Evolutionary conservation across 2,113 vertebrate species (phyloP), one percentile per base, ranked within the genome.

Genomic region (Cephalopholis sonnerati): DNA sequence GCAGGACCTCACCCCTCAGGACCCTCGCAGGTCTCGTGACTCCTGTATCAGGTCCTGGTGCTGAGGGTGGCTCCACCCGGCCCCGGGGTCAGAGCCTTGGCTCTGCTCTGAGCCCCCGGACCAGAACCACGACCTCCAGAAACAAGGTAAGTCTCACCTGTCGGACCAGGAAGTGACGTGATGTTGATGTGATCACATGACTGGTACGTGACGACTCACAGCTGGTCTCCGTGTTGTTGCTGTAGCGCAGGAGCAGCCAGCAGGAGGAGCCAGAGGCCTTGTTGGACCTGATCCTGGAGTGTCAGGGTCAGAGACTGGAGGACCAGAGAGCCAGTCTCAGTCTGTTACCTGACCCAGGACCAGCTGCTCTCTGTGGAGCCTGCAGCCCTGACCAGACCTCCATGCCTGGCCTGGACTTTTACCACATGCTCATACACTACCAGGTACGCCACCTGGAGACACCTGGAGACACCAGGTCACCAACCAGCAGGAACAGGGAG

Each of bases 261-360:
- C 86, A 87, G 70, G 84, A 70, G 59, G 91, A 89, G 29, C 68
- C 79, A 2, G 91, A 92, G 54, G 84, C 74, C 36, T 39, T 92
- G 74, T 22, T 92, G 78, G 84, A 92, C 80, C 84, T 90, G 74
- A 90, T 92, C 18, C 71, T 90, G 63, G 84, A 92, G 77, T 77
- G 69, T 65, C 91, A 92, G 78, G 48, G 84, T 55, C 82, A 90
- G 71, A 87, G 91, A 71, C 77, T 92, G 63, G 70, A 92, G 1
- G 88, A 90, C 70, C 90, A 92, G 86, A 89, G 90, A 79, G 90
- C 90, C 44, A 91, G 86, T 22, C 10, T 84, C 16, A 85, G 81
- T 25, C 70, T 90, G 15, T 66, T 91, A 39, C 90, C 90, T 7
- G 79, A 91, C 2, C 77, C 67, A 41, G 89, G 71, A 65, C 71